These are phyloP conservation scores for Cosmia trapezina DNA, from an alignment of 2,888 invertebrate species.

Conservation along the genomic window DNA sequence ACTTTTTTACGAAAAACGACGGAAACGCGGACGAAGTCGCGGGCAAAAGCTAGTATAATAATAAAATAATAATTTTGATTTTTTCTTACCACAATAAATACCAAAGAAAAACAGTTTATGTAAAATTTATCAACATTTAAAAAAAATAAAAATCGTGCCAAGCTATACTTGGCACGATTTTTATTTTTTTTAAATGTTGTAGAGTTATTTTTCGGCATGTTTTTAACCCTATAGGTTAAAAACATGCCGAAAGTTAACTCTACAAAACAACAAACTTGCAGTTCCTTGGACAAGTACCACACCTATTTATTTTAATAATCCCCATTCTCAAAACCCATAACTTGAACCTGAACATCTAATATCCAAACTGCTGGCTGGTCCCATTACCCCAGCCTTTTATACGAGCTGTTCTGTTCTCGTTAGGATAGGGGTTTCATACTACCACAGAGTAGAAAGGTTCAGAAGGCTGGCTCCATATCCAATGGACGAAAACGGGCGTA, in stretches of 20 bases:
- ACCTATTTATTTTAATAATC: constrained; percentile 5
- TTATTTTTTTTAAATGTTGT: no score
- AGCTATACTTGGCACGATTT: no score
- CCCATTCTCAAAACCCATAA: not conserved
- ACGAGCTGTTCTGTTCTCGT: constrained; percentile 35
- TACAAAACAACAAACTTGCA: not conserved
- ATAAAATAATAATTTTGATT: no score
- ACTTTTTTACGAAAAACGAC: no score
- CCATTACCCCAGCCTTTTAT: constrained; percentile 35
- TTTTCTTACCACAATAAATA: no score
- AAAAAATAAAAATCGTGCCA: no score
- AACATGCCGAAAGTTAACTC: not conserved
- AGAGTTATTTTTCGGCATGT: no score
- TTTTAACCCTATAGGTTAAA: no score
- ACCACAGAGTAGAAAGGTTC: not conserved
- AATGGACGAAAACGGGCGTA: not conserved
- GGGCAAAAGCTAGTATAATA: no score
- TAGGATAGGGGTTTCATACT: constrained; percentile 1
- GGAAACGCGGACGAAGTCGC: no score
- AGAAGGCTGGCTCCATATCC: not conserved
- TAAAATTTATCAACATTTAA: no score
- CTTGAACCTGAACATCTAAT: constrained; percentile 26
- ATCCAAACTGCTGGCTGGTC: constrained; percentile 15
- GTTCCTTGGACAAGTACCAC: not conserved
- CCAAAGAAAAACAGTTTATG: no score